Base-by-base conservation (phyloP, 2,888 invertebrate genomes). In the Troides helena region DNA sequence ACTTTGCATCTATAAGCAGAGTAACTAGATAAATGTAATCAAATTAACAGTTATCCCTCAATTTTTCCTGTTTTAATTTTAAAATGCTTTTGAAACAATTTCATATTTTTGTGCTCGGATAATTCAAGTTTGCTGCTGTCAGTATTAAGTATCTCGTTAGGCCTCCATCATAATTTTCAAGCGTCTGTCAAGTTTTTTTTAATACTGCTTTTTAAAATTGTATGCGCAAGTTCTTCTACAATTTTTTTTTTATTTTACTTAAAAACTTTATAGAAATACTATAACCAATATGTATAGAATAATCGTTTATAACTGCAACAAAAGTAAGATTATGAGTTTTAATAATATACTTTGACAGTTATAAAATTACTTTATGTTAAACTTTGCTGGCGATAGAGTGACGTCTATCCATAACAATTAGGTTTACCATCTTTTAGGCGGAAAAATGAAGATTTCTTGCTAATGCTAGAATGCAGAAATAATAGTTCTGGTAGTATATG, bases 121-220 rank as follows among this genome's bases (percentile, higher is more conserved):
- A 58, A 58, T 65, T 65, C 56, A 58, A 36, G 30, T 18, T 60
- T 36, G 18, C 25, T 8, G 12, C 60, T n/a, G 64, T 36, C 61
- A 56, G 62, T 56, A 43, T 67, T 62, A 56, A 67, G 67, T 39
- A 62, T 39, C 67, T 67, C 67, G 62, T 67, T 67, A 67, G 36
- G 62, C 39, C 23, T 36, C 53, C 30, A 50, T n/a, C 58, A 39
- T 23, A 65, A 50, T 65, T 58, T 25, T 46, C 43, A 18, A 12
- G 21, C 25, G 50, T 62, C 25, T 57, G 67, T 62, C 61, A 67
- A 62, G 62, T 62, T 62, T 61, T 67, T 67, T 23, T 58, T 21
- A 21, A 23, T 23, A 7, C 10, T 53, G 18, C 2, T 12, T 58
- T 58, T 21, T 58, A 58, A 23, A 58, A 58, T 58, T 58, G 21